phyloP scores from a whole-genome alignment of 1,140 invertebrate genomes.

The Adelges cooleyi region DNA sequence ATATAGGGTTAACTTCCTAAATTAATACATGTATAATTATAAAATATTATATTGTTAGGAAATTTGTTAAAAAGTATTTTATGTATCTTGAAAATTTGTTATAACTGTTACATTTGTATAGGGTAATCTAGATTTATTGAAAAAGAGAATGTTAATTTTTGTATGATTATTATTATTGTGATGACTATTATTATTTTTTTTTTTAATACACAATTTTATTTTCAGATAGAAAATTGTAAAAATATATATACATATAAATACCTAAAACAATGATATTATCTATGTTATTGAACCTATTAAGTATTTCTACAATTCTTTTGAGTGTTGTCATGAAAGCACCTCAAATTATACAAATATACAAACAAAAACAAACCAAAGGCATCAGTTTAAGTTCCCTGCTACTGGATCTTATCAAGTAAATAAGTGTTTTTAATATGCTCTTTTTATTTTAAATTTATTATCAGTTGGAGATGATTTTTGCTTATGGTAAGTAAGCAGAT shows the following conservation, averaged over 20 bases:
- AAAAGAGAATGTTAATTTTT: neutral
- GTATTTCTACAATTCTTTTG: constrained; percentile 51
- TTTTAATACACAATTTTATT: constrained; percentile 17
- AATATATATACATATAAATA: constrained; percentile 20
- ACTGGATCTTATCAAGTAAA: constrained; percentile 54
- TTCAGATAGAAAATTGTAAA: constrained; percentile 14
- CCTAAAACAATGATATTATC: constrained; percentile 38
- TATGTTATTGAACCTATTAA: constrained; percentile 41
- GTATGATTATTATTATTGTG: too few relatives aligned
- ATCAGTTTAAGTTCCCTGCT: constrained; percentile 50
- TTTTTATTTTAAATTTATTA: neutral
- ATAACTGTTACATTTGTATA: neutral
- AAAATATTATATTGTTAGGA: constrained; percentile 7
- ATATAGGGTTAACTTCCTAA: constrained; percentile 7
- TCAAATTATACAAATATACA: constrained; percentile 50
- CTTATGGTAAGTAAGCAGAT: too few relatives aligned
- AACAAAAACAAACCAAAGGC: constrained; percentile 46
- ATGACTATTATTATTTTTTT: constrained; percentile 1
- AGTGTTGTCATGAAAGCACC: constrained; percentile 58
- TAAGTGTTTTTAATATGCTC: neutral
- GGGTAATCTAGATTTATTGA: neutral
- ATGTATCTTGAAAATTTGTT: neutral
- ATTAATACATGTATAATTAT: constrained; percentile 17
- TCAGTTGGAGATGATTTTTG: too few relatives aligned
- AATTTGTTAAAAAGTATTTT: constrained; percentile 8